These are phyloP conservation scores for Temnothorax curvispinosus DNA, from an alignment of 1,140 invertebrate genomes.

Conservation along the genomic window DNA sequence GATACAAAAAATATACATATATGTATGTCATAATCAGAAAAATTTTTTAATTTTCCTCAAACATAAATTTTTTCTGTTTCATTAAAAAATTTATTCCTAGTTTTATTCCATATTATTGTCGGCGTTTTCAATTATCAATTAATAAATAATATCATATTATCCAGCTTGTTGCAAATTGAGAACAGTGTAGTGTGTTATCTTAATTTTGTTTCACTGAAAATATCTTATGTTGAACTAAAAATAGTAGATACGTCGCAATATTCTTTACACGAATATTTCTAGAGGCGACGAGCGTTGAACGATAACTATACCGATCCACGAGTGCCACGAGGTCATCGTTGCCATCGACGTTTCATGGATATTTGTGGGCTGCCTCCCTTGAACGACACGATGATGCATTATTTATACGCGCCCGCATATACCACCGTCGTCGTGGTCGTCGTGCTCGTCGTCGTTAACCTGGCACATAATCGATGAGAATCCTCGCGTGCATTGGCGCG, in stretches of 20 bases:
- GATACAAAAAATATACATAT: neutral
- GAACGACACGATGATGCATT: slow-evolving; percentile 76
- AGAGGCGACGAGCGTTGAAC: slow-evolving; percentile 34
- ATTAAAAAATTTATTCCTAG: neutral
- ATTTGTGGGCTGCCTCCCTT: slow-evolving; percentile 71
- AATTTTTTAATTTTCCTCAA: neutral
- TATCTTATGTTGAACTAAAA: neutral
- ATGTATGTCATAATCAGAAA: neutral
- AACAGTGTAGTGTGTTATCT: neutral
- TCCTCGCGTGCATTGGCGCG: slow-evolving; percentile 49
- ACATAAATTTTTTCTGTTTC: neutral
- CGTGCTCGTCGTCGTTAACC: slow-evolving; percentile 62
- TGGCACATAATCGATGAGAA: slow-evolving; percentile 70
- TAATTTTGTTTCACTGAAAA: slow-evolving; percentile 1
- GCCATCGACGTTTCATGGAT: slow-evolving; percentile 75
- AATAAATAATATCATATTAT: neutral
- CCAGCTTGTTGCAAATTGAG: neutral
- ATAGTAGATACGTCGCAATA: neutral
- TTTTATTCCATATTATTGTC: neutral
- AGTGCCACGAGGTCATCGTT: slow-evolving; percentile 75
- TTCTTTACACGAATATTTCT: neutral
- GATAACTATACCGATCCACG: slow-evolving; percentile 59
- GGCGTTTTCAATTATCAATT: neutral
- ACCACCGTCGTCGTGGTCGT: slow-evolving; percentile 45
- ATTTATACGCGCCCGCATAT: slow-evolving; percentile 75